Conservation (phyloP, 2,888 invertebrate species). For the Clivina fossor region DNA sequence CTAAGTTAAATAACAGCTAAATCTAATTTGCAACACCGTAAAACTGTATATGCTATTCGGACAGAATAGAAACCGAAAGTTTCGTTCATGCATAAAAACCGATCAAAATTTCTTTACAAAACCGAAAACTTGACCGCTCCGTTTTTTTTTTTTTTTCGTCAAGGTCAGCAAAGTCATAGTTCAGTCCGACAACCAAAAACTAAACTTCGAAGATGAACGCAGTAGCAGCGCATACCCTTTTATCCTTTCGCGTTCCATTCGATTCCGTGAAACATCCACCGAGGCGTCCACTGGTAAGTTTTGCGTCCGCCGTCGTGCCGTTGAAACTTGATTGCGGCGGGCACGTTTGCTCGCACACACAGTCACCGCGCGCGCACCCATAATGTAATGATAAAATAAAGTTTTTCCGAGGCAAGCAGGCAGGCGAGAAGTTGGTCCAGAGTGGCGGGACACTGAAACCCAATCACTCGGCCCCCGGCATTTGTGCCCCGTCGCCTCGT, state of each 20-base stretch:
- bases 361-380: slow-evolving; percentile 22
- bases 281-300: too few species aligned
- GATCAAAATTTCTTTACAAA: too few species aligned
- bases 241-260: neutral
- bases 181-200: neutral
- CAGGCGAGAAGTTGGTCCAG: slow-evolving; percentile 15
- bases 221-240: neutral
- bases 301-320: too few species aligned
- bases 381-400: slow-evolving; percentile 43
- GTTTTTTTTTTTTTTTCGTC: too few species aligned
- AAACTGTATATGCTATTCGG: too few species aligned
- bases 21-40: too few species aligned
- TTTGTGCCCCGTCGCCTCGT: slow-evolving; percentile 7
- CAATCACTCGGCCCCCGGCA: slow-evolving; percentile 19
- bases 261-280: too few species aligned
- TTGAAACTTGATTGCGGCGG: slow-evolving; percentile 30
- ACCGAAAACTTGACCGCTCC: too few species aligned
- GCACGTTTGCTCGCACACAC: slow-evolving; percentile 15
- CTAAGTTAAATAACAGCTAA: too few species aligned
- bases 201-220: too few species aligned
- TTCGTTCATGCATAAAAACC: too few species aligned
- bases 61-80: too few species aligned
- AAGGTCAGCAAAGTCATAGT: slow-evolving; percentile 6
- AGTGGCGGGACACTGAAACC: slow-evolving; percentile 26
- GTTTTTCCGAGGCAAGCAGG: slow-evolving; percentile 33